Evolutionary conservation across 30 jellyfish, hydroid and myxozoan genomes (phyloP), one percentile per base, ranked within the genome.

Genomic region (Aurelia sp.): DNA sequence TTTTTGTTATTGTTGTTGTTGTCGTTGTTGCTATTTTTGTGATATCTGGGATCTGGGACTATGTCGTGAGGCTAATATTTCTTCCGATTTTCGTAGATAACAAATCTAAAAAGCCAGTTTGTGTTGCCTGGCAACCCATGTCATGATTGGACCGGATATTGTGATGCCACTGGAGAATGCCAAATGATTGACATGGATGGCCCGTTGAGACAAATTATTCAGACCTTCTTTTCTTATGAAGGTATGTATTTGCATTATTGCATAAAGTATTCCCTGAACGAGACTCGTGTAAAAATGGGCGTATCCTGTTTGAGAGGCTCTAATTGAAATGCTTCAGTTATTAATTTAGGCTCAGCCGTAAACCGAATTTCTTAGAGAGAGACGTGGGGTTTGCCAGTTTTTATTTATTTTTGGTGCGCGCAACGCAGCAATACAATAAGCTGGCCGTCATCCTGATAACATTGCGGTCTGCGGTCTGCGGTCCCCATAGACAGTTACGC

Each of bases 171-270:
- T 40, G 99, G 97, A 3, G 73, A 40, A 12, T 94, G 99, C 75
- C 97, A 94, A 82, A 87, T 70, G 86, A 94, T 94, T 64, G 97
- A 94, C 75, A 89, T 88, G 99, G 97, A 90, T 89, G 99, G 99
- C 22, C 99, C 99, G 19, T 55, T 94, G 74, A 79, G 94, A 67
- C 35, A 88, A 30, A 81, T 94, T 13, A 71, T 90, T 6, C 30
- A 58, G 51, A 94, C 99, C 13, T 94, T 94, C 97, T 94, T 94
- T 63, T 74, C 97, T 3, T 97, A 81, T 74, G 96, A 67, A 38
- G 98, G 99, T 94, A 69, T 8, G 72, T 75, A 9, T 59, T 10
- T 78, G 5, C 27, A 22, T 9, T 3, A 16, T 78, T 18, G 31
- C 15, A 57, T 11, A 55, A 53, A 52, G 50, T 13, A 48, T 48